These are phyloP conservation scores for Sinocyclocheilus anshuiensis DNA, from an alignment of 2,113 vertebrate species.

Conservation along the genomic window DNA sequence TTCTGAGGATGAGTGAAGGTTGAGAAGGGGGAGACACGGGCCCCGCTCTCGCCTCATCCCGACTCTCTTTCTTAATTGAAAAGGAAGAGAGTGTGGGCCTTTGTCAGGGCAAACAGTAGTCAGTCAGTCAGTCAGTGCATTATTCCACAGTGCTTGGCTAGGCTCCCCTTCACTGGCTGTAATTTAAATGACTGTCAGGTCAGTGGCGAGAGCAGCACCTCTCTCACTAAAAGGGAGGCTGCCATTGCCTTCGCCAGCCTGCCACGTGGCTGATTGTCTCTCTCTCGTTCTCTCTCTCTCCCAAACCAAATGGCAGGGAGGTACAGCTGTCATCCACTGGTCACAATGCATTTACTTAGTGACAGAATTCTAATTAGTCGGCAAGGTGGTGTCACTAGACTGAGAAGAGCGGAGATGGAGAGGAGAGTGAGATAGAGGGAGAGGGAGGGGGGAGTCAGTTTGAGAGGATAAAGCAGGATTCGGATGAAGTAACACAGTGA, in stretches of 20 bases:
- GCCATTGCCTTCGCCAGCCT: conserved; percentile 91
- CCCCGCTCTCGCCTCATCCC: conserved; percentile 47
- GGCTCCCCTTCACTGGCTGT: conserved; percentile 74
- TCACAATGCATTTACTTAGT: conserved; percentile 98
- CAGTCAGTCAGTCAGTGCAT: conserved; percentile 77
- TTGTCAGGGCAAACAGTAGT: conserved; percentile 71
- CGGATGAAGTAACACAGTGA: conserved; percentile 45
- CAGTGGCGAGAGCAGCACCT: conserved; percentile 81
- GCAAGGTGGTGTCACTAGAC: conserved; percentile 83
- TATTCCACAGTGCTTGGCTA: conserved; percentile 82
- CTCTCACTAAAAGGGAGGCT: conserved; percentile 95
- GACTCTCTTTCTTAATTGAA: conserved; percentile 64
- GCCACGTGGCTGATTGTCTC: conserved; percentile 92
- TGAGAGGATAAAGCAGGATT: conserved; percentile 63
- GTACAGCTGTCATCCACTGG: conserved; percentile 89
- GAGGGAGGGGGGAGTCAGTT: conserved; percentile 60
- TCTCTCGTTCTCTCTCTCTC: conserved; percentile 67
- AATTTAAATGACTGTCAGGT: conserved; percentile 86
- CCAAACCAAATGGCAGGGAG: conserved; percentile 78
- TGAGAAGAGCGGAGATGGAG: conserved; percentile 61
- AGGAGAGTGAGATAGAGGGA: conserved; percentile 61
- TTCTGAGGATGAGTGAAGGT: conserved; percentile 57
- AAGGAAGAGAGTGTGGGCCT: conserved; percentile 60
- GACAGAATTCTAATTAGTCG: conserved; percentile 99
- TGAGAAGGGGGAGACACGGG: conserved; percentile 51